Evolutionary conservation across 2,797 vertebrate species (phyloP).

Genomic region (Rhincodon typus): DNA sequence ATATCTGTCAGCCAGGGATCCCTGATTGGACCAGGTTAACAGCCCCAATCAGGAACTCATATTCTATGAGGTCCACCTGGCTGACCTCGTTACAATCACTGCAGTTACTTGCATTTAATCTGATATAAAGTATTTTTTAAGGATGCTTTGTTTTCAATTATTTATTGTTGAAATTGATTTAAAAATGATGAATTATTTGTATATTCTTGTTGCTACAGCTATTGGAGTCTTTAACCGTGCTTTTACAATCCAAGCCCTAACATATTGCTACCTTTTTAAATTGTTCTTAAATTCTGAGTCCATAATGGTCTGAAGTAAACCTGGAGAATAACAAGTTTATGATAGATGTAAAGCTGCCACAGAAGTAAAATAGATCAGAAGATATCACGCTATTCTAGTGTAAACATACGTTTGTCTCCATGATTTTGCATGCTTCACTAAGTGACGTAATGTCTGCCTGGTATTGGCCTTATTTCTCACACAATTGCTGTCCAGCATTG

Average conservation of each 20-base stretch:
- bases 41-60: too few relatives aligned
- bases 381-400: not conserved
- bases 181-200: constrained; percentile 2
- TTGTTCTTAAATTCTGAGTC: not conserved
- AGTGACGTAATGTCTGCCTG: not conserved
- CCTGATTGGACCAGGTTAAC: too few relatives aligned
- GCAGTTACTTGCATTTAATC: not conserved
- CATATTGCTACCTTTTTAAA: not conserved
- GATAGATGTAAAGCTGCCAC: not conserved
- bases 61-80: too few relatives aligned
- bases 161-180: not conserved
- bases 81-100: too few relatives aligned
- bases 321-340: not conserved
- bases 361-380: not conserved
- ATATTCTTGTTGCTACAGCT: not conserved
- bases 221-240: not conserved
- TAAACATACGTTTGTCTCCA: not conserved
- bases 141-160: not conserved
- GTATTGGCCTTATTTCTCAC: not conserved
- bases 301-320: not conserved
- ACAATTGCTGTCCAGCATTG: not conserved
- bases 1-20: too few relatives aligned
- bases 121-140: not conserved
- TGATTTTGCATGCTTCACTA: not conserved
- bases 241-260: not conserved